Evolutionary conservation across 2,888 invertebrate genomes (phyloP).

Genomic region (Andrena bicolor): DNA sequence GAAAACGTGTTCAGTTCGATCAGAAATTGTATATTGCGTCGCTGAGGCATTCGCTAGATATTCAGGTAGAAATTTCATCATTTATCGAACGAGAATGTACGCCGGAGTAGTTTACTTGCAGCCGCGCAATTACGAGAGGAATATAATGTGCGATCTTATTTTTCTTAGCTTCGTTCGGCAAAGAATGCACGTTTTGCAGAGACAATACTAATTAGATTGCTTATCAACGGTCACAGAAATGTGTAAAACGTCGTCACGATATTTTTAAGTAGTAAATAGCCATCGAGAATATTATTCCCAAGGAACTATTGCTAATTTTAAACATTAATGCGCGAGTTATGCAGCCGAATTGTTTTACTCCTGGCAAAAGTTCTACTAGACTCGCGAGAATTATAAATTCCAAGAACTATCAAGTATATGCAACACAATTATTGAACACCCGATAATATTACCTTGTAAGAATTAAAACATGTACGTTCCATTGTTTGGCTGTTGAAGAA

Average conservation of each 20-base stretch:
- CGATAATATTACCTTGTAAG: neutral
- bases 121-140: slow-evolving; percentile 2
- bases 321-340: neutral
- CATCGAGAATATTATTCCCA: neutral
- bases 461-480: neutral
- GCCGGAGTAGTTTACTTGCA: slow-evolving; percentile 6
- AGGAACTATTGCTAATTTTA: neutral
- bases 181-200: neutral
- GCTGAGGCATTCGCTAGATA: neutral
- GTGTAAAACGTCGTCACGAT: neutral
- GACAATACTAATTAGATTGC: neutral
- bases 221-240: neutral
- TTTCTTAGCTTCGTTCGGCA: neutral
- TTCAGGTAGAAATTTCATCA: slow-evolving; percentile 2
- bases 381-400: neutral
- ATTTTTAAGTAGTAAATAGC: neutral
- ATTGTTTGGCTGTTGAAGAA: neutral
- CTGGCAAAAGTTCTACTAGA: neutral
- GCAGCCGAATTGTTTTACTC: neutral
- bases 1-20: slow-evolving; percentile 14
- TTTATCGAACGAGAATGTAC: slow-evolving; percentile 12
- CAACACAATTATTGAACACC: neutral
- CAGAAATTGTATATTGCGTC: neutral
- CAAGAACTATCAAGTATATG: neutral
- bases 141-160: slow-evolving; percentile 5